Evolutionary conservation across 2,113 vertebrate genomes (phyloP).

Genomic region (Dipodomys merriami): DNA sequence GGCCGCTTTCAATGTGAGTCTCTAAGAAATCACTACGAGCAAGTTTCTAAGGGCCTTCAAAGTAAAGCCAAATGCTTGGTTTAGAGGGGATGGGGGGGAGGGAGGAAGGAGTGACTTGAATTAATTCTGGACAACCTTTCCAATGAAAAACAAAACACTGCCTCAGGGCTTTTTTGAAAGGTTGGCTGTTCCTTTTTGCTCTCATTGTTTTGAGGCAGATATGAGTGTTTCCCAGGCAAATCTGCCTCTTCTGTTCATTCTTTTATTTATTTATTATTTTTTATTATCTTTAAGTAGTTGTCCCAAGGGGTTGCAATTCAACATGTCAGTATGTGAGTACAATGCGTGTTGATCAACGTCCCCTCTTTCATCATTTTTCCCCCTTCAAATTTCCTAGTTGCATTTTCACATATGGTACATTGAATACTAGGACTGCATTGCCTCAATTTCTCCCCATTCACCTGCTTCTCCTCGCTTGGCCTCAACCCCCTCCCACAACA

Average conservation of each 20-base stretch:
- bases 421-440: too few relatives aligned
- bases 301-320: too few relatives aligned
- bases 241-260: neutral
- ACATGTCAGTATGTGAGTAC: too few relatives aligned
- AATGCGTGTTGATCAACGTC: too few relatives aligned
- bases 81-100: slow-evolving; percentile 62
- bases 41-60: slow-evolving; percentile 81
- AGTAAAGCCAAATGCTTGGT: slow-evolving; percentile 76
- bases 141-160: slow-evolving; percentile 82
- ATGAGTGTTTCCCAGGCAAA: slow-evolving; percentile 57
- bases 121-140: slow-evolving; percentile 85
- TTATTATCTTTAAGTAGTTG: too few relatives aligned
- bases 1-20: slow-evolving; percentile 31
- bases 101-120: slow-evolving; percentile 77
- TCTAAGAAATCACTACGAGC: slow-evolving; percentile 69
- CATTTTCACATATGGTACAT: too few relatives aligned
- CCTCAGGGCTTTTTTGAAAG: slow-evolving; percentile 79
- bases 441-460: too few relatives aligned
- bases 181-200: slow-evolving; percentile 78
- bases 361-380: too few relatives aligned
- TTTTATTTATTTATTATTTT: too few relatives aligned
- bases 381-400: too few relatives aligned
- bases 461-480: too few relatives aligned
- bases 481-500: too few relatives aligned
- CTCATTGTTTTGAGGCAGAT: slow-evolving; percentile 66